These are phyloP conservation scores for Tragelaphus buxtoni DNA, from an alignment of 2,113 vertebrate genomes.

Conservation along the genomic window DNA sequence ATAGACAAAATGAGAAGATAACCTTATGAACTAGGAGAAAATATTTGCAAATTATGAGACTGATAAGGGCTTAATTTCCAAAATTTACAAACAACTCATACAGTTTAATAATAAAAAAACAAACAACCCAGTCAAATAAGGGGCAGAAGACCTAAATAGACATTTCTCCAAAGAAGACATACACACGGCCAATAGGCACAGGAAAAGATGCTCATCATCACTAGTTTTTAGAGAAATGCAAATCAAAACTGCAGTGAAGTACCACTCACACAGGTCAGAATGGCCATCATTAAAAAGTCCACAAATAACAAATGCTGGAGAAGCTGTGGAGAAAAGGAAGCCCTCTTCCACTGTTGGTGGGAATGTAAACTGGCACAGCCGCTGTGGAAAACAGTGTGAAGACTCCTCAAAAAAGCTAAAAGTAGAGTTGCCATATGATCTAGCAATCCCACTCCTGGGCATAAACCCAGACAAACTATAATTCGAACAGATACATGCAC, in stretches of 20 bases:
- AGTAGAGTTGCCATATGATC: background rate
- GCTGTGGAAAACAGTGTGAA: background rate
- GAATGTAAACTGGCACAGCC: background rate
- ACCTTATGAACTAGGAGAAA: background rate
- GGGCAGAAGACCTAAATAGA: background rate
- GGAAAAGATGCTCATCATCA: background rate
- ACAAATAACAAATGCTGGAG: background rate
- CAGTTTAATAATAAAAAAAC: background rate
- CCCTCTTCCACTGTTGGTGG: background rate
- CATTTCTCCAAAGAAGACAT: background rate
- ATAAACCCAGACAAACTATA: background rate
- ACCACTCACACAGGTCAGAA: background rate
- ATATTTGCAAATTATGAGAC: background rate
- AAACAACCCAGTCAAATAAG: background rate
- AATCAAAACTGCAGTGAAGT: background rate
- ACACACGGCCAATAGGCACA: background rate
- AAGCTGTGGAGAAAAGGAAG: background rate
- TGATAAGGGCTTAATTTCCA: background rate
- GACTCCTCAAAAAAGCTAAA: background rate
- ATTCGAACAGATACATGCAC: background rate
- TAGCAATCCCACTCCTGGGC: background rate
- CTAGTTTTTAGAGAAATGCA: background rate
- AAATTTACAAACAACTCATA: background rate
- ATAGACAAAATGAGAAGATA: background rate
- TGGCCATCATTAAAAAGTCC: background rate